Evolutionary conservation across 23 tunicate species (phyloP).

Genomic region (Botrylloides violaceus): DNA sequence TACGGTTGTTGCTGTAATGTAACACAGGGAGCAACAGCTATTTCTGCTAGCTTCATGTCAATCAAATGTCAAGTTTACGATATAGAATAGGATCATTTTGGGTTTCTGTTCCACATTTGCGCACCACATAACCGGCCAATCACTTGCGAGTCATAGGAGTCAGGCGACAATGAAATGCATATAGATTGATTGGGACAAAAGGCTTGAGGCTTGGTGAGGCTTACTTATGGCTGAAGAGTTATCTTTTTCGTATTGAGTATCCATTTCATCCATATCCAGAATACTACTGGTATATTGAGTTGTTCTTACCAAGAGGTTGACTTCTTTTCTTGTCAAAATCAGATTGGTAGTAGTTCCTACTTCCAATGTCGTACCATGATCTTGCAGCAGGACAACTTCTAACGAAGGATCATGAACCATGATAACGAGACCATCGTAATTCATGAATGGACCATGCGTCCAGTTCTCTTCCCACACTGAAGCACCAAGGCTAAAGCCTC

Average conservation of each 20-base stretch:
- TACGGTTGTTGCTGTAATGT: constrained; percentile 48
- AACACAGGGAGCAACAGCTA: too few species aligned
- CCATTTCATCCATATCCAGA: not conserved
- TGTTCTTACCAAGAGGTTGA: constrained; percentile 18
- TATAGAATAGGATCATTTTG: too few species aligned
- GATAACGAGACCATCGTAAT: constrained; percentile 34
- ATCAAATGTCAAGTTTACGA: too few species aligned
- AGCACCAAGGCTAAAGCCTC: not conserved
- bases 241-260: too few species aligned
- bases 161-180: too few species aligned
- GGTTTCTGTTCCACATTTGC: too few species aligned
- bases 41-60: too few species aligned
- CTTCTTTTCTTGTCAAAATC: constrained; percentile 6
- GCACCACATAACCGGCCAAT: too few species aligned
- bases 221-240: too few species aligned
- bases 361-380: constrained; percentile 22
- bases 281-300: not conserved
- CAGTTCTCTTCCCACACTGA: constrained; percentile 26
- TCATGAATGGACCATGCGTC: constrained; percentile 41
- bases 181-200: too few species aligned
- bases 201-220: too few species aligned
- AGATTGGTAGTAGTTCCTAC: constrained; percentile 13
- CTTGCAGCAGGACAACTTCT: not conserved
- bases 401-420: constrained; percentile 33
- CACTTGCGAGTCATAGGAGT: too few species aligned